Percentiles rank a stretch among this genome's conserved stretches.
These are phyloP conservation scores for Caenorhabditis drosophilae DNA, from an alignment of 2,888 invertebrate genomes.

Conservation along the genomic window DNA sequence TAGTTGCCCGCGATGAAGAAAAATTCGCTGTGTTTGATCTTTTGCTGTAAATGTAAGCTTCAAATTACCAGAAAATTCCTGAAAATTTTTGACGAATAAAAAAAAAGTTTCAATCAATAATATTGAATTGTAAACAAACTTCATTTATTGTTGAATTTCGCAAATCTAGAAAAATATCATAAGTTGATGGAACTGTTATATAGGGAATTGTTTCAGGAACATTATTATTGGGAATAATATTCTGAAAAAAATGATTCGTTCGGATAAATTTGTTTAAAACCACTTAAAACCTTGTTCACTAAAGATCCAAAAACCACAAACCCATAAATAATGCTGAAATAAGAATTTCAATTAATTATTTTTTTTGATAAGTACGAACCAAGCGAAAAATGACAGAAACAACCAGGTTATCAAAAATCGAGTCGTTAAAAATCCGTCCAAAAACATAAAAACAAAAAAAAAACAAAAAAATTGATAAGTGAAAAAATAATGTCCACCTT, in stretches of 20 bases:
- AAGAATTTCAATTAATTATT: neutral
- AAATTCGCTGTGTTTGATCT: constrained; percentile 27
- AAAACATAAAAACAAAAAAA: constrained; percentile 17
- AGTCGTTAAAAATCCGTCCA: too few relatives aligned
- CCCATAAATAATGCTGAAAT: constrained; percentile 28
- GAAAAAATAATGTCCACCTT: neutral
- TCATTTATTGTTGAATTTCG: too few relatives aligned
- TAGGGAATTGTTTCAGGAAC: constrained; percentile 33
- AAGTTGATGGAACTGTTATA: constrained; percentile 27
- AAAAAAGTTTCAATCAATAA: neutral
- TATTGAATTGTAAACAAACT: too few relatives aligned
- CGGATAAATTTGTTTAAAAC: neutral
- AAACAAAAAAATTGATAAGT: constrained; percentile 1
- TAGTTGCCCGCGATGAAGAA: constrained; percentile 27
- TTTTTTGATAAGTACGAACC: constrained; percentile 11
- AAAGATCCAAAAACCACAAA: constrained; percentile 36
- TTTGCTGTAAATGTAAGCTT: constrained; percentile 21
- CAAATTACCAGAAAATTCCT: constrained; percentile 26
- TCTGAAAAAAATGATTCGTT: constrained; percentile 1
- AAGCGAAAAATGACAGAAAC: constrained; percentile 16
- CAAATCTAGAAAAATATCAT: constrained; percentile 24
- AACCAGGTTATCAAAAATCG: constrained; percentile 35
- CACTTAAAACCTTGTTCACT: constrained; percentile 9
- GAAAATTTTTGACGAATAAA: neutral
- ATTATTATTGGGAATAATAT: constrained; percentile 25